Evolutionary conservation across 2,888 invertebrate species (phyloP).

Genomic region (Tenthredo notha): DNA sequence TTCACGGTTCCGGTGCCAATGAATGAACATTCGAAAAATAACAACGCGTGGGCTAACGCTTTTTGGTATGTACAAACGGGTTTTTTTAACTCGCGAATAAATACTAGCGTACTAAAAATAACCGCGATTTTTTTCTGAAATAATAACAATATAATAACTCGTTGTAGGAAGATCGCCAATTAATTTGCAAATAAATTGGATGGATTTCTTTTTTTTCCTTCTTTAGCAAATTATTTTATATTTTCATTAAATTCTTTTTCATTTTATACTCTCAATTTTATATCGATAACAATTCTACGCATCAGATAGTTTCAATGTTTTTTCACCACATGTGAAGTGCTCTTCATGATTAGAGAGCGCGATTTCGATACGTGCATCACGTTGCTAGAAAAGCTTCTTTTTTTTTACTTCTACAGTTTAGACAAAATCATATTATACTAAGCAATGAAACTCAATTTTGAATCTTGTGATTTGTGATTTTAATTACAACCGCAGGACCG

Average conservation of each 20-base stretch:
- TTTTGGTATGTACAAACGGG: background rate
- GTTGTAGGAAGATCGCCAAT: background rate
- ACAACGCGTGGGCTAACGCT: constrained; percentile 12
- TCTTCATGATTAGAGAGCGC: background rate
- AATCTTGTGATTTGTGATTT: background rate
- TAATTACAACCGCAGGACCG: background rate
- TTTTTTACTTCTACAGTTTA: background rate
- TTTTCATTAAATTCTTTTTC: background rate
- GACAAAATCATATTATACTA: background rate
- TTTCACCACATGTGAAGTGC: background rate
- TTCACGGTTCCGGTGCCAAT: constrained; percentile 23
- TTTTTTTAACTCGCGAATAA: background rate
- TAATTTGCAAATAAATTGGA: background rate
- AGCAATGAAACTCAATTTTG: background rate
- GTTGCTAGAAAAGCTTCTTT: background rate
- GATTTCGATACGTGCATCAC: background rate
- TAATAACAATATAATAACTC: background rate
- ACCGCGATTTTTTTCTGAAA: background rate
- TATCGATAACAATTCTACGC: background rate
- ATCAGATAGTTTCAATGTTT: background rate
- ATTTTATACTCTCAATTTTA: background rate
- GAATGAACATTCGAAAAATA: constrained; percentile 37
- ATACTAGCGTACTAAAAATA: background rate
- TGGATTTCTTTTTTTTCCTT: background rate
- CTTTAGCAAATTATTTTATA: background rate